Conservation (phyloP, 2,888 invertebrate species). For the Ornithoptera alexandrae region DNA sequence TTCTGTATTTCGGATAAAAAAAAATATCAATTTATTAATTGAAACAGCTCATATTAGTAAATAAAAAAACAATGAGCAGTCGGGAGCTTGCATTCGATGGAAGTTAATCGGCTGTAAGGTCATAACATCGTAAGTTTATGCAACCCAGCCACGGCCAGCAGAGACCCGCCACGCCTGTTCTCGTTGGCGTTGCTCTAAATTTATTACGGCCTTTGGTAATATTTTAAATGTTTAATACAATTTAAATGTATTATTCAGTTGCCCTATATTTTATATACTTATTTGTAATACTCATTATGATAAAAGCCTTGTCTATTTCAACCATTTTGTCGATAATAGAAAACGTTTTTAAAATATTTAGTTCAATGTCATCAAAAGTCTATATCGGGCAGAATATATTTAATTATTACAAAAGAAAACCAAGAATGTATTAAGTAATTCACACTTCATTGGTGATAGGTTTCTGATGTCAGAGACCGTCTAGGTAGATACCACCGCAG, state of each 20-base stretch:
- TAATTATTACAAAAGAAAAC: too few species aligned
- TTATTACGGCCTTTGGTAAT: slow-evolving; percentile 16
- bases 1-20: too few species aligned
- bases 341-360: too few species aligned
- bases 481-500: too few species aligned
- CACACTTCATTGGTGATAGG: too few species aligned
- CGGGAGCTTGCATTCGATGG: not conserved
- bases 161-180: slow-evolving; percentile 17
- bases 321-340: too few species aligned
- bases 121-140: slow-evolving; percentile 12
- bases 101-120: not conserved
- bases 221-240: slow-evolving; percentile 19
- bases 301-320: not conserved
- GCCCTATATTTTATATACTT: slow-evolving; percentile 5
- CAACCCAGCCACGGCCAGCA: slow-evolving; percentile 12
- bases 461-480: too few species aligned
- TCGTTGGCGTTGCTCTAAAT: slow-evolving; percentile 7
- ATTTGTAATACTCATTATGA: not conserved
- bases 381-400: too few species aligned
- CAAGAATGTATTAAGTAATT: too few species aligned
- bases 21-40: not conserved
- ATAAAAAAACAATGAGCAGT: not conserved
- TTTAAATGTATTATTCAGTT: slow-evolving; percentile 14
- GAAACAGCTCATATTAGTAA: not conserved
- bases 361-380: too few species aligned